Evolutionary conservation across 2,888 invertebrate genomes (phyloP).

Genomic region (Lasius fuliginosus): DNA sequence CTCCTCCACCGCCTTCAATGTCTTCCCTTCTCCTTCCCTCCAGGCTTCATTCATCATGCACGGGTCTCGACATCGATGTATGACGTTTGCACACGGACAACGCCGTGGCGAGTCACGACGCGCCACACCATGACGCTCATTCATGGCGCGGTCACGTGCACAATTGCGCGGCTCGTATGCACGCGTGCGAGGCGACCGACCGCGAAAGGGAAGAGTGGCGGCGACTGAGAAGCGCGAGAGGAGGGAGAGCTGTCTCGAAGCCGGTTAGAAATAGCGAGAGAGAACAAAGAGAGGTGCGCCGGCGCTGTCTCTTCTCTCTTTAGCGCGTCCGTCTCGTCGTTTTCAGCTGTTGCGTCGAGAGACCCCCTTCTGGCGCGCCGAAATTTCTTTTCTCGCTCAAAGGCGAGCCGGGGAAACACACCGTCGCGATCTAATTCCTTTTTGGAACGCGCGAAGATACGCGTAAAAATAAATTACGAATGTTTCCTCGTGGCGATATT

Average conservation of each 20-base stretch:
- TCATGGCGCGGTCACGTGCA: slow-evolving; percentile 68
- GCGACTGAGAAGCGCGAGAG: slow-evolving; percentile 22
- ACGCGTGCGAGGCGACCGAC: slow-evolving; percentile 54
- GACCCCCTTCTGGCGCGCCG: slow-evolving; percentile 46
- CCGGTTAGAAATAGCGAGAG: slow-evolving; percentile 71
- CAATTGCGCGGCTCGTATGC: slow-evolving; percentile 52
- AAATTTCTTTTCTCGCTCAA: slow-evolving; percentile 47
- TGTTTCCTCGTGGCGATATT: slow-evolving; percentile 41
- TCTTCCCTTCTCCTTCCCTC: slow-evolving; percentile 32
- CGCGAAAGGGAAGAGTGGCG: slow-evolving; percentile 41
- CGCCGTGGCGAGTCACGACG: slow-evolving; percentile 52
- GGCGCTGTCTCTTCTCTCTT: slow-evolving; percentile 20
- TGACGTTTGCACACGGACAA: slow-evolving; percentile 56
- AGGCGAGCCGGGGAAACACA: slow-evolving; percentile 32
- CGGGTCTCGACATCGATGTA: slow-evolving; percentile 57
- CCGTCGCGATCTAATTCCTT: slow-evolving; percentile 48
- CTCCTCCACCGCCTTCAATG: neutral
- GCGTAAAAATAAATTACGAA: slow-evolving; percentile 47
- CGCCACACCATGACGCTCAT: slow-evolving; percentile 66
- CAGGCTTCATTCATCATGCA: slow-evolving; percentile 64
- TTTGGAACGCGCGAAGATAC: slow-evolving; percentile 16
- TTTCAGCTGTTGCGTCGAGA: slow-evolving; percentile 16
- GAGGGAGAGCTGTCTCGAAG: slow-evolving; percentile 61
- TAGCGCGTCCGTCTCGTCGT: slow-evolving; percentile 25
- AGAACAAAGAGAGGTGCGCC: slow-evolving; percentile 69